Evolutionary conservation across 2,888 invertebrate species (phyloP).

Genomic region (Drosophila glabriapex): DNA sequence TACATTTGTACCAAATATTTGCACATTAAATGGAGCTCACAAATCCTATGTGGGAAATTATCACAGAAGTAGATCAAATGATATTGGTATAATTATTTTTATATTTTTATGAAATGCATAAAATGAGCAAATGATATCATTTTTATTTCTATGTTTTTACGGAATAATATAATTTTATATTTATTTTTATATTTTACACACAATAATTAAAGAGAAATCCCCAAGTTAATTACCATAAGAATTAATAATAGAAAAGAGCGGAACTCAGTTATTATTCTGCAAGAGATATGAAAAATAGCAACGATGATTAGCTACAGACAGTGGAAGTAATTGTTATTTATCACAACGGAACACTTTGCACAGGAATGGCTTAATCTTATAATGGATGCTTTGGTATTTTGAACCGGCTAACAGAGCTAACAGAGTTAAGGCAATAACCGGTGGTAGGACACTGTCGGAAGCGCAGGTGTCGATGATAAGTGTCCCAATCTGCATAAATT

Average conservation of each 20-base stretch:
- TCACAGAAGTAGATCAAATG: background rate
- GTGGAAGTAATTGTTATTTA: conserved; percentile 17
- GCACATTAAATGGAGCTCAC: conserved; percentile 36
- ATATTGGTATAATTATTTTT: background rate
- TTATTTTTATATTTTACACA: background rate
- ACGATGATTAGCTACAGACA: background rate
- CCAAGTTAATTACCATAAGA: background rate
- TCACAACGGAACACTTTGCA: conserved; percentile 13
- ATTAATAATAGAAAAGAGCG: background rate
- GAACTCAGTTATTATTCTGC: conserved; percentile 2
- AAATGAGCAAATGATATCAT: background rate
- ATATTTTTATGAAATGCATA: background rate
- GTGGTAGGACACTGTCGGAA: conserved; percentile 14
- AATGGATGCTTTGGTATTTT: conserved; percentile 11
- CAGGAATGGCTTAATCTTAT: conserved; percentile 8
- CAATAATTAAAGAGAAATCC: background rate
- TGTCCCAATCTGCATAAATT: conserved; percentile 21
- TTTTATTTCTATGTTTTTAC: background rate
- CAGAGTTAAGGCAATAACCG: conserved; percentile 11
- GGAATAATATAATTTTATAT: no score
- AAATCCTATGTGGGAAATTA: conserved; percentile 21
- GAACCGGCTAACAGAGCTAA: background rate
- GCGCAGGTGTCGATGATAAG: conserved; percentile 17
- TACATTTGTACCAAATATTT: conserved; percentile 50
- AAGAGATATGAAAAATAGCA: background rate